These are phyloP conservation scores for Phrynocephalus forsythii DNA, from an alignment of 2,797 vertebrate species.

Conservation along the genomic window DNA sequence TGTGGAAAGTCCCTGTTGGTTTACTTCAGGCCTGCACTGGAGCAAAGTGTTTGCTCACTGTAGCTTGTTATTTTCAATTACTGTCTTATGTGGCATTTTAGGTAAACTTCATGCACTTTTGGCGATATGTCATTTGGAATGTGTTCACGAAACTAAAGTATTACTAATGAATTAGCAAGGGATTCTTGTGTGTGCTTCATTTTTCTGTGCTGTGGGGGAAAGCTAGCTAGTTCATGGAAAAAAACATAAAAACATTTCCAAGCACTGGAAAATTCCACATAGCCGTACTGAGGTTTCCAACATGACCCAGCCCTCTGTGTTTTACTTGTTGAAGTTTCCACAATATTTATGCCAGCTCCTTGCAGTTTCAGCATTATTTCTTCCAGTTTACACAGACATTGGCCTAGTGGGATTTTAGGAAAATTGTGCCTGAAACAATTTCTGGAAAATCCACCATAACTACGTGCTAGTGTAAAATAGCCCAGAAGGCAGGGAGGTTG, in stretches of 20 bases:
- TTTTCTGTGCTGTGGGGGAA: slow-evolving; percentile 1
- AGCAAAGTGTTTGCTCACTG: background rate
- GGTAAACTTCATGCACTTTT: slow-evolving; percentile 1
- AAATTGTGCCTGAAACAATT: background rate
- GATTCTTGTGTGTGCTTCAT: background rate
- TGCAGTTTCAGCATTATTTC: background rate
- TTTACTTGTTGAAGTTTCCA: slow-evolving; percentile 4
- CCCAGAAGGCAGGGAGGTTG: too few relatives aligned
- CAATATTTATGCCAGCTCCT: background rate
- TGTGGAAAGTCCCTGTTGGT: background rate
- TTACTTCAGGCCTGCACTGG: background rate
- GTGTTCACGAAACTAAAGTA: slow-evolving; percentile 15
- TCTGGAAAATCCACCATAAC: background rate
- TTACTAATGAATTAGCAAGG: background rate
- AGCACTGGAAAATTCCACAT: slow-evolving; percentile 23
- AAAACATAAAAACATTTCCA: slow-evolving; percentile 16
- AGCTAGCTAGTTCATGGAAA: background rate
- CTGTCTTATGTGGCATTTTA: background rate
- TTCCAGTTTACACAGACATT: background rate
- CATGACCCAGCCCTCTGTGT: background rate
- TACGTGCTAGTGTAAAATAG: too few relatives aligned
- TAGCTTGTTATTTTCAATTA: background rate
- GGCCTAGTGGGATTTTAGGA: background rate
- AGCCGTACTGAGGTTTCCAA: slow-evolving; percentile 6
- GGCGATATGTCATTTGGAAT: slow-evolving; percentile 14